Conservation (phyloP, 2,797 vertebrate genomes). For the Peromyscus eremicus region DNA sequence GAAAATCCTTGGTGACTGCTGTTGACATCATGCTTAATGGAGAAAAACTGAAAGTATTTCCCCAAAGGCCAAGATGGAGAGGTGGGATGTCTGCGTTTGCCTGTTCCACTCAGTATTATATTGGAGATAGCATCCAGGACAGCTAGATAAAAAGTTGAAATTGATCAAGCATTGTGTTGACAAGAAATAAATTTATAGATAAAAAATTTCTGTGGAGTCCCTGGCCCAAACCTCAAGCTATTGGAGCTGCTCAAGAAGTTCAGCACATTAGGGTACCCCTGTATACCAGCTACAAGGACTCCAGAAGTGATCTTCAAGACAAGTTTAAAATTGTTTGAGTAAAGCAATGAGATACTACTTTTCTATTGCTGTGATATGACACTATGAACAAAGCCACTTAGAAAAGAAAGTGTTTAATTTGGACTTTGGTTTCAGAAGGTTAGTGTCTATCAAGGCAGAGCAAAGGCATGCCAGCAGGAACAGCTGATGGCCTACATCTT, state of each 20-base stretch:
- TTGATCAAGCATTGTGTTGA: not conserved
- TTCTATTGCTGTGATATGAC: not conserved
- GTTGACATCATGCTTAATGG: not conserved
- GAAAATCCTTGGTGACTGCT: not conserved
- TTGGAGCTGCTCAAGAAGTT: not conserved
- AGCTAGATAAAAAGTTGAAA: not conserved
- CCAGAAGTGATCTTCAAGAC: conserved; percentile 19
- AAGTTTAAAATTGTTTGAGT: not conserved
- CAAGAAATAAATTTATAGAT: conserved; percentile 8
- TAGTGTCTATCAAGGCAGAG: not conserved
- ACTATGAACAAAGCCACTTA: not conserved
- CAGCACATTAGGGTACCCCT: not conserved
- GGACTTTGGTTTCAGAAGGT: not conserved
- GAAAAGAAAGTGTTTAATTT: not conserved
- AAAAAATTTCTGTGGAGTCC: not conserved
- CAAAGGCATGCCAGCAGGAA: not conserved
- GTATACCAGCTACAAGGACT: not conserved
- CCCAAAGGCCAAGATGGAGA: not conserved
- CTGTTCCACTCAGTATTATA: not conserved
- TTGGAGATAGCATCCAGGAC: not conserved
- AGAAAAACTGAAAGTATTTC: not conserved
- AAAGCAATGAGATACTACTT: not conserved
- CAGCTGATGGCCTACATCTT: not conserved
- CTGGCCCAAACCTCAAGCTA: not conserved
- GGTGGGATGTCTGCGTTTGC: not conserved